These are phyloP conservation scores for Sminthurinus signatus DNA, from an alignment of 1,140 invertebrate species.

Conservation along the genomic window DNA sequence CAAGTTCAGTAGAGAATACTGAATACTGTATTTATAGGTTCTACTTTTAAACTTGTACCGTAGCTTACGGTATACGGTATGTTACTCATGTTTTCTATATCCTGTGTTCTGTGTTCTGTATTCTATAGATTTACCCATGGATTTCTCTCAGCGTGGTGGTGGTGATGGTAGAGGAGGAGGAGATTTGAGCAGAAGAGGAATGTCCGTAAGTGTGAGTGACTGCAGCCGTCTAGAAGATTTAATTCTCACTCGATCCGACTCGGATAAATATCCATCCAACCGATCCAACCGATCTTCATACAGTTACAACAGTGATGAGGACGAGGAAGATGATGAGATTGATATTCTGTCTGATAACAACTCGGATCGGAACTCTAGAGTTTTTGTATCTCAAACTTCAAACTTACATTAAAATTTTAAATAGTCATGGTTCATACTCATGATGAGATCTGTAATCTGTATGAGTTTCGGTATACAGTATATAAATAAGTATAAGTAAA, in stretches of 20 bases:
- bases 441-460: too few species aligned
- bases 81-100: too few species aligned
- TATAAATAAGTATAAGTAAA: too few species aligned
- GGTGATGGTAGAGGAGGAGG: slow-evolving; percentile 1
- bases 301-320: slow-evolving; percentile 26
- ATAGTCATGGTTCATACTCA: too few species aligned
- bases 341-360: slow-evolving; percentile 30
- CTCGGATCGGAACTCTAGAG: neutral
- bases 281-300: slow-evolving; percentile 31
- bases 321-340: slow-evolving; percentile 39
- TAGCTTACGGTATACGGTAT: too few species aligned
- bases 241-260: neutral
- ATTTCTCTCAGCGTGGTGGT: slow-evolving; percentile 31
- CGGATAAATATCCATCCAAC: slow-evolving; percentile 22
- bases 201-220: slow-evolving; percentile 8
- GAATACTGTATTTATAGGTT: too few species aligned
- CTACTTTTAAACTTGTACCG: too few species aligned
- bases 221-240: slow-evolving; percentile 22
- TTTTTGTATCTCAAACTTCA: neutral
- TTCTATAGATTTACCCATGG: slow-evolving; percentile 34
- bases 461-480: too few species aligned
- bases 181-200: neutral
- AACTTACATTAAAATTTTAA: too few species aligned
- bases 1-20: too few species aligned
- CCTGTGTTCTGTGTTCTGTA: too few species aligned